Base-by-base conservation (phyloP, 2,113 vertebrate species). In the Typhlomys cinereus region DNA sequence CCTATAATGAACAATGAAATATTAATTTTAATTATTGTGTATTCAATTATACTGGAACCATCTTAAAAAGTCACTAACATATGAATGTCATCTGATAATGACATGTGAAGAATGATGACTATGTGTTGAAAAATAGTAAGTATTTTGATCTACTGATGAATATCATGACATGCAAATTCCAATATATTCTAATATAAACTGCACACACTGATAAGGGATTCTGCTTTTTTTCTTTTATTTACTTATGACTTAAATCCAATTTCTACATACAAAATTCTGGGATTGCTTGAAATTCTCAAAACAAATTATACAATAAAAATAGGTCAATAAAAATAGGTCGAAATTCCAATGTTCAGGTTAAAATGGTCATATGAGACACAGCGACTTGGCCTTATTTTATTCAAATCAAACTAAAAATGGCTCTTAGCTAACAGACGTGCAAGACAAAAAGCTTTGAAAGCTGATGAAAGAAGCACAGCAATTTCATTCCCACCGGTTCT, bases 261-360 rank as follows among this genome's bases (percentile, higher is more conserved):
- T 76, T 92, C 62, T 94, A 86, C 50, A 61, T 34, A 46, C 41
- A 88, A 86, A 67, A 7, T 50, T 79, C 7, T 81, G 83, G 46
- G 80, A 44, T 44, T 89, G 61, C 67, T 48, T 87, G 17, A 93
- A 93, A 93, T n/a, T 88, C 78, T 87, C 31, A 79, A 94, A 92
- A 83, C 48, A 93, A 85, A 11, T 74, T 85, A 66, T 20, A 90
- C 15, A 89, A 90, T 89, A 86, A 93, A 94, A 92, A 44, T 50
- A 41, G 57, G 17, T n/a, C 15, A 89, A 90, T 89, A 86, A 93
- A 94, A 92, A 44, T 50, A 41, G 57, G 17, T 57, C 5, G 25
- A 89, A 93, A 90, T 90, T 94, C 62, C 81, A 88, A 85, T 70
- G 9, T 88, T 82, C 48, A 21, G 17, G 39, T 54, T 52, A 76